Base-by-base conservation (phyloP, 2,888 invertebrate genomes). In the Dryomyza anilis region DNA sequence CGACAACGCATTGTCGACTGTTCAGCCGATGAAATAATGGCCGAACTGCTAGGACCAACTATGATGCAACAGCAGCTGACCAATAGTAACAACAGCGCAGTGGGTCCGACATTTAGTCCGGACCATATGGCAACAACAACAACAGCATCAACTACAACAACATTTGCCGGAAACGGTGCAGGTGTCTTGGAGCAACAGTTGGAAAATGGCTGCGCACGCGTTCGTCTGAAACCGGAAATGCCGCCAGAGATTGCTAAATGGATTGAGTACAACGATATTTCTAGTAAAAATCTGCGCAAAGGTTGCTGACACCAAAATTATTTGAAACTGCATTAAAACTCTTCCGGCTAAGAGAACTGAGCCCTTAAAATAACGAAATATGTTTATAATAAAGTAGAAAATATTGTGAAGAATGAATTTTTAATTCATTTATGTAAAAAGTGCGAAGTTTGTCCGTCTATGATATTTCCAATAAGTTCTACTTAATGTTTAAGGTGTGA, bases 211-310 rank as follows among this genome's bases (percentile, higher is more conserved):
- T 79, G 76, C 61, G 71, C 73, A 50, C 74, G 66, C 61, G 65
- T 73, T 27, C 83, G 82, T 63, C 64, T 80, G 27, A 88, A 88
- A 76, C 90, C 89, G 0, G 86, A 88, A 75, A 81, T 89, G 72
- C 87, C 89, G 16, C 83, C 84, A 46, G 91, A 91, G 77, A 85
- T 92, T 7, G 86, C 85, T 48, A 88, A 87, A 74, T 91, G 90
- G 88, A 86, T 90, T 50, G 89, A 91, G 76, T 86, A 87, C 71
- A 91, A 91, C 76, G 88, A 89, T 69, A 86, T 90, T 66, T 91
- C 91, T 1, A 91, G 90, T 74, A 87, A 87, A 67, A 86, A 86
- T 72, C 81, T 91, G 64, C 85, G 89, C 73, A 81, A 76, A 64
- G 78, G 76, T 67, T 72, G 67, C 67, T 72, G 72, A 72, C 53